Base-by-base conservation (phyloP, 2,113 vertebrate species). In the Antigone vipio region DNA sequence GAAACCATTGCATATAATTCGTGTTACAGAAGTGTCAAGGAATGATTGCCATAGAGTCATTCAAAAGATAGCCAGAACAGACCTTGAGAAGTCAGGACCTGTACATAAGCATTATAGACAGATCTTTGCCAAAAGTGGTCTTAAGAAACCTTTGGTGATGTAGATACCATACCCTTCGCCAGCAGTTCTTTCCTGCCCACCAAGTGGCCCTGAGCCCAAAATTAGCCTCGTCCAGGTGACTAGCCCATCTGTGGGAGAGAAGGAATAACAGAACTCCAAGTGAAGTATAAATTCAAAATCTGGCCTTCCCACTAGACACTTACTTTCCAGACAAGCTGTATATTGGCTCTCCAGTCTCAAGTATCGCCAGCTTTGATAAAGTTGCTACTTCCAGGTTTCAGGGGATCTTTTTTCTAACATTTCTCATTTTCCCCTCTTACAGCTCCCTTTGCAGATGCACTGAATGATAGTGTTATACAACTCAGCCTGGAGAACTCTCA, bases 401-500 rank as follows among this genome's bases (percentile, higher is more conserved):
- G 66, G 80, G 8, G 8, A 49, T 50, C 7, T 45, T 50, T 86
- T 64, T 75, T 89, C 84, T 56, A 71, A 66, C 29, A 81, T 85
- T 38, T 67, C 91, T 96, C 88, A 87, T 97, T 97, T 77, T 92
- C 52, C 49, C 58, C 88, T 89, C 73, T 95, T 83, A 58, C 60
- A 78, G 67, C 38, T 94, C 67, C n/a, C 50, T 85, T 87, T 52
- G 56, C 83, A 86, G 92, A 96, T 93, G 53, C 85, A 86, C 55
- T 92, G 91, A 96, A 96, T 21, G 52, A 91, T 78, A 94, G 81
- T 66, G 88, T 96, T 97, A 96, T 91, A 93, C 97, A 96, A 94
- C 96, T 92, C 97, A 94, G 85, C 81, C 94, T 95, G 95, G 95
- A 98, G 97, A 96, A 97, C 93, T 96, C 95, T 97, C 80, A 79